Base-by-base conservation (phyloP, 2,113 vertebrate genomes). In the Okapia johnstoni region DNA sequence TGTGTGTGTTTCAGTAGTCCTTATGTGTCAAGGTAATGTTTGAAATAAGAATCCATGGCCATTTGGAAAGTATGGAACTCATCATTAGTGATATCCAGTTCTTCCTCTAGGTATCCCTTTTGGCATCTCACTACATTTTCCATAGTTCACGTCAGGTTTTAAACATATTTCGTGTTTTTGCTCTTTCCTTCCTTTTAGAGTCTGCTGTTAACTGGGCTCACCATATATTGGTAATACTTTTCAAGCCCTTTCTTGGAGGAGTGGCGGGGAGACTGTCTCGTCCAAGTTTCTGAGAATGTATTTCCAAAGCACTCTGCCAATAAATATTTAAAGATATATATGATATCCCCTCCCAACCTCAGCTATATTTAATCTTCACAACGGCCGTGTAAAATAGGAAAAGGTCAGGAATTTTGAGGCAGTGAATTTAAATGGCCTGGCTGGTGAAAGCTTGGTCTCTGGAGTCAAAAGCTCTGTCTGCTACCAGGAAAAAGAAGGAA, bases 391-490 rank as follows among this genome's bases (percentile, higher is more conserved):
- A 55, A 91, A 91, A 87, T 80, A 86, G 79, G 61, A 21, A 95
- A 92, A 46, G 50, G 70, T 76, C 43, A 95, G 85, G 55, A 73
- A 66, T 86, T 94, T 70, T 88, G 92, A 85, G 76, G 11, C 77
- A 70, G 23, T 61, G 95, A 96, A 70, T 94, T 97, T 95, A 55
- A 97, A 83, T 93, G 86, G 33, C 61, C 50, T 46, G 12, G 26
- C 70, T 63, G 89, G 23, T 86, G 88, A 96, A 96, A 97, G 76
- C 30, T 26, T 21, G 86, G 90, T 97, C 73, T 81, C 54, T 95
- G 55, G 40, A 58, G 58, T 94, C 90, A 40, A 94, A 77, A 43
- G 40, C 85, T 91, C 43, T 54, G 58, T 60, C 46, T 95, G 88
- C 81, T 86, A 63, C 85, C 15, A 96, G 83, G 70, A 80, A 84